Percentiles rank a stretch among this genome's conserved stretches.
These are phyloP conservation scores for Carassius carassius DNA, from an alignment of 2,113 vertebrate species.

Conservation along the genomic window DNA sequence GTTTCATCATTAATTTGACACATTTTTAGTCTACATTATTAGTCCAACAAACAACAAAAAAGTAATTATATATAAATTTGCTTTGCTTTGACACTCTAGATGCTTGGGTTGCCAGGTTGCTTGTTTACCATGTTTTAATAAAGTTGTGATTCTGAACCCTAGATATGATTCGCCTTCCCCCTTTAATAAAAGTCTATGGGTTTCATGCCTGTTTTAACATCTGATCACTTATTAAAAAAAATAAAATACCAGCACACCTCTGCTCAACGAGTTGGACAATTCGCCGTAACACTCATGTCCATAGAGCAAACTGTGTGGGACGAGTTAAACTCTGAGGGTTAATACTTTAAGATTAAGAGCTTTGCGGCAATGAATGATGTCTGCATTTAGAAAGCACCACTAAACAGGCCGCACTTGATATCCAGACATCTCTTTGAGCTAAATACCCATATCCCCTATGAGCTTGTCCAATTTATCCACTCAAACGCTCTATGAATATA, in stretches of 20 bases:
- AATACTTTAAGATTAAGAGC: constrained; percentile 13
- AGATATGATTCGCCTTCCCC: background rate
- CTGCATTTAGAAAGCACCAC: constrained; percentile 8
- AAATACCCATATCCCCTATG: constrained; percentile 13
- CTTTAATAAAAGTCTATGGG: background rate
- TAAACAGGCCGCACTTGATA: constrained; percentile 9
- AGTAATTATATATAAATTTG: background rate
- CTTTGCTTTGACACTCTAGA: background rate
- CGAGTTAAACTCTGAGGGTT: background rate
- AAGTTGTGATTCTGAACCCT: background rate
- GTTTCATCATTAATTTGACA: background rate
- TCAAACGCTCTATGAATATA: constrained; percentile 15
- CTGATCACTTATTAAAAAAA: background rate
- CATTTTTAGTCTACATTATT: background rate
- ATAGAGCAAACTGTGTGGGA: background rate
- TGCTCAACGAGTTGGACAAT: background rate
- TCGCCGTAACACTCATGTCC: background rate
- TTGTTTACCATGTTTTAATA: background rate
- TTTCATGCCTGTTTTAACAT: background rate
- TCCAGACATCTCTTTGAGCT: constrained; percentile 23
- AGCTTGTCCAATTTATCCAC: constrained; percentile 28
- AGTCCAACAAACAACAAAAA: background rate
- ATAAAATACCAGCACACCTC: background rate
- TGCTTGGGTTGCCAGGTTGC: background rate
- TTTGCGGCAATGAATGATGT: constrained; percentile 22